phyloP scores from a whole-genome alignment of 2,888 invertebrate species.

The Listrodromus nycthemerus region DNA sequence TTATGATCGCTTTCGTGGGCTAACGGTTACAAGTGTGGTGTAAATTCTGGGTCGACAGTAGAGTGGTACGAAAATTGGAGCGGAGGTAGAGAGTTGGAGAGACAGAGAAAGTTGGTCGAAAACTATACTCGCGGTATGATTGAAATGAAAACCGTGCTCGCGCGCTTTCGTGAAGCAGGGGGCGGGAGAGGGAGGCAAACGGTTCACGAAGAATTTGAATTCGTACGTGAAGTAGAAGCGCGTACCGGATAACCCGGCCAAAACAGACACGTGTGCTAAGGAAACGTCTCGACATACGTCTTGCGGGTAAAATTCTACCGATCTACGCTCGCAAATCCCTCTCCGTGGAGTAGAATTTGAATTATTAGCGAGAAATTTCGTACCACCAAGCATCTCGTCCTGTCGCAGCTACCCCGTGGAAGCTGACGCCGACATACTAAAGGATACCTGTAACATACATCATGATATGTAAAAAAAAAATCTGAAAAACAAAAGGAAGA shows the following conservation, averaged over 20 bases:
- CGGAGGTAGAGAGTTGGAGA: neutral
- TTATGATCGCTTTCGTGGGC: conserved; percentile 33
- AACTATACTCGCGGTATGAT: conserved; percentile 25
- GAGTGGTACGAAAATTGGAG: neutral
- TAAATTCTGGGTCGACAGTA: conserved; percentile 44
- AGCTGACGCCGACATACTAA: neutral
- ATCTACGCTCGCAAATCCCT: conserved; percentile 3
- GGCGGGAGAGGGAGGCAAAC: neutral
- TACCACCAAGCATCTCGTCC: neutral
- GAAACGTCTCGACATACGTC: conserved; percentile 20
- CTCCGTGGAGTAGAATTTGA: conserved; percentile 38
- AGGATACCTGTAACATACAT: neutral
- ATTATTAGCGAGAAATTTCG: conserved; percentile 34
- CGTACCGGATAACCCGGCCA: conserved; percentile 13
- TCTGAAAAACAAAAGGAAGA: neutral
- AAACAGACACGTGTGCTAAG: conserved; percentile 32
- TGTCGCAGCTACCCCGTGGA: neutral
- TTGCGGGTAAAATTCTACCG: conserved; percentile 9
- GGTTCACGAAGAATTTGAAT: conserved; percentile 42
- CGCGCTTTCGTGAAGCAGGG: neutral
- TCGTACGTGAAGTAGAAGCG: conserved; percentile 25
- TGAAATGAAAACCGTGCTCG: conserved; percentile 20
- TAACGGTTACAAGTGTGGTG: conserved; percentile 31
- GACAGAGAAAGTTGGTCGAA: conserved; percentile 22
- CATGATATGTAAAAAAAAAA: neutral